Conservation (phyloP, 2,113 vertebrate species). For the Crotalus helleri region DNA sequence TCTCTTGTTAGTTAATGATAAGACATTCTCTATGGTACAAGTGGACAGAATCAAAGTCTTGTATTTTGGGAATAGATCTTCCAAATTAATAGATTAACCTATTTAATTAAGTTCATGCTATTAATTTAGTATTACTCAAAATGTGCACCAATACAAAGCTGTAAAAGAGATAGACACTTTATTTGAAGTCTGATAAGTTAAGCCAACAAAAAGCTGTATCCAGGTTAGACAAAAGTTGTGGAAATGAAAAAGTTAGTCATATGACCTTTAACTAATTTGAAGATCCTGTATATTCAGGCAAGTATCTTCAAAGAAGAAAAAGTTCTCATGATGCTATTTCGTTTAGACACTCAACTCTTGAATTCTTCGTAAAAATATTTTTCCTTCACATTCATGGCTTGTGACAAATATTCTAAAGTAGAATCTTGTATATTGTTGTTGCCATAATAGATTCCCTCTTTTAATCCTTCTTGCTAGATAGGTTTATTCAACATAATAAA, state of each 20-base stretch:
- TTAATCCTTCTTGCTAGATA: neutral
- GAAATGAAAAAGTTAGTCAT: neutral
- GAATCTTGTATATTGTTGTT: neutral
- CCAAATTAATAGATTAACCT: neutral
- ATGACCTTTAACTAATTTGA: neutral
- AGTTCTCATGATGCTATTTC: neutral
- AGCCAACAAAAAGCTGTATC: neutral
- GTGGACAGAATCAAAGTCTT: neutral
- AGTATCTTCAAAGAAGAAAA: neutral
- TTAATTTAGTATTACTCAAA: neutral
- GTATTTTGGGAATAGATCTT: neutral
- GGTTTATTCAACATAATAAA: neutral
- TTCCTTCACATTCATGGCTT: neutral
- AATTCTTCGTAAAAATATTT: neutral
- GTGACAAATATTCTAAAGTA: neutral
- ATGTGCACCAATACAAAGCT: neutral
- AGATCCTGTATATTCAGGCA: neutral
- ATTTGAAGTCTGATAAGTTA: neutral
- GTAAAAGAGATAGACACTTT: neutral
- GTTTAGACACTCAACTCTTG: neutral
- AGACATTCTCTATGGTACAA: neutral
- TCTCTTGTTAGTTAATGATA: neutral
- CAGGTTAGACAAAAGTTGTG: neutral
- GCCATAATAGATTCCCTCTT: neutral
- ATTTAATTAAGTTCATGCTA: neutral